These are phyloP conservation scores for Scylla paramamosain DNA, from an alignment of 1,140 invertebrate species.

Conservation along the genomic window DNA sequence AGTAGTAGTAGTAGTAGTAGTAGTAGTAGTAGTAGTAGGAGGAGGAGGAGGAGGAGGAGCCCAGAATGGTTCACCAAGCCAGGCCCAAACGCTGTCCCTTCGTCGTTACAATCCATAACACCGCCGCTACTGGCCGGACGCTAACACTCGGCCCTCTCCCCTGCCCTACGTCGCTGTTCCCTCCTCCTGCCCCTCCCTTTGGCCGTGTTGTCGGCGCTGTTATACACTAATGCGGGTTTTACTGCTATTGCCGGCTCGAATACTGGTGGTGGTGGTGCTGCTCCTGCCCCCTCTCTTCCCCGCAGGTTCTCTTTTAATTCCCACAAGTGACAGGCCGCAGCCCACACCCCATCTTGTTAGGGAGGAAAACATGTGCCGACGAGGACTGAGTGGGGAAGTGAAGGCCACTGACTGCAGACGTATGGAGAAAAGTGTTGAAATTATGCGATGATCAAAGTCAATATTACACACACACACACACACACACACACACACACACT, in stretches of 20 bases:
- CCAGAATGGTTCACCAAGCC: neutral
- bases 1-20: neutral
- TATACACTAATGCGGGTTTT: neutral
- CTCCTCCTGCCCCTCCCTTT: neutral
- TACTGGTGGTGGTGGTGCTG: neutral
- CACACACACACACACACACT: no score
- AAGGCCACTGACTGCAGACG: neutral
- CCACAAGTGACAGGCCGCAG: neutral
- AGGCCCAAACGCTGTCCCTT: neutral
- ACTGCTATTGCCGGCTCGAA: neutral
- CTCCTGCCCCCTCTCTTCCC: neutral
- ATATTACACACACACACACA: no score
- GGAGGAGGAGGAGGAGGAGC: neutral
- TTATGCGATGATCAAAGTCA: no score
- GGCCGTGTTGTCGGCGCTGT: neutral
- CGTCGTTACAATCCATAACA: neutral
- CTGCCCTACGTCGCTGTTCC: neutral
- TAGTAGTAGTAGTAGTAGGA: neutral
- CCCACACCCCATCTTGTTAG: neutral
- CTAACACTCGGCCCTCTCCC: neutral
- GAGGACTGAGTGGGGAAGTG: neutral
- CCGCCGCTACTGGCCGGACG: neutral
- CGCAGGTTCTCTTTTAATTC: neutral
- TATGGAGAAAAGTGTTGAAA: neutral
- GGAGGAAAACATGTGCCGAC: neutral